A percentile compares a stretch with the other conserved stretches of the same genome.
Conservation (phyloP, 1,140 invertebrate genomes). For the Mizuhopecten yessoensis region DNA sequence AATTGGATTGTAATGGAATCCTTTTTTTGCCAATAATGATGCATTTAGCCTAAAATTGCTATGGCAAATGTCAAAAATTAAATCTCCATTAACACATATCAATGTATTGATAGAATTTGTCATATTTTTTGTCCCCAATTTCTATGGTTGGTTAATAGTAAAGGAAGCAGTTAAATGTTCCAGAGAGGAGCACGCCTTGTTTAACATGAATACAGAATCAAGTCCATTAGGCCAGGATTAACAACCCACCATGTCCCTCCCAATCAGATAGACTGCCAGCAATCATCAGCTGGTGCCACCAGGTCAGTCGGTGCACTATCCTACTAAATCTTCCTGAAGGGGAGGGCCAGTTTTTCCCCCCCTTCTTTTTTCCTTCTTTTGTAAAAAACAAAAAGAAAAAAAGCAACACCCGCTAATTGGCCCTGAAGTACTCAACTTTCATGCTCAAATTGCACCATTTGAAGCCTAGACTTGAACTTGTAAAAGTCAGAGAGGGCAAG, state of each 20-base stretch:
- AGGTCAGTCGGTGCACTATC: not conserved
- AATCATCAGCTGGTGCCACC: not conserved
- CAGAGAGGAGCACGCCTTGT: not conserved
- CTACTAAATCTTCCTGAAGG: not conserved
- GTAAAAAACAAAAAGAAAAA: not conserved
- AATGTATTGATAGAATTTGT: conserved; percentile 35
- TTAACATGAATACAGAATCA: not conserved
- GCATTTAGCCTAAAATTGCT: too few relatives aligned
- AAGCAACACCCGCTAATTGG: conserved; percentile 24
- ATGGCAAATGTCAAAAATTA: conserved; percentile 35
- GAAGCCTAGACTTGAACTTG: not conserved
- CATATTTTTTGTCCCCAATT: not conserved
- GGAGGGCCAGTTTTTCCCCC: not conserved
- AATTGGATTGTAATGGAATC: not conserved
- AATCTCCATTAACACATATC: not conserved
- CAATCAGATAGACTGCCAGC: not conserved
- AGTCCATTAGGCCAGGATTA: not conserved
- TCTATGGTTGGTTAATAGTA: not conserved
- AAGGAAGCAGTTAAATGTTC: not conserved
- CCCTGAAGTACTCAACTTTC: conserved; percentile 8
- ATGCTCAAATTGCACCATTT: conserved; percentile 34
- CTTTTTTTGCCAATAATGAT: not conserved
- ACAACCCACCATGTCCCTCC: not conserved
- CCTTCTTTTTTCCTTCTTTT: not conserved
- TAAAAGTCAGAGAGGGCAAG: not conserved